Evolutionary conservation across 2,888 invertebrate species (phyloP).

Genomic region (Oligia fasciuncula): DNA sequence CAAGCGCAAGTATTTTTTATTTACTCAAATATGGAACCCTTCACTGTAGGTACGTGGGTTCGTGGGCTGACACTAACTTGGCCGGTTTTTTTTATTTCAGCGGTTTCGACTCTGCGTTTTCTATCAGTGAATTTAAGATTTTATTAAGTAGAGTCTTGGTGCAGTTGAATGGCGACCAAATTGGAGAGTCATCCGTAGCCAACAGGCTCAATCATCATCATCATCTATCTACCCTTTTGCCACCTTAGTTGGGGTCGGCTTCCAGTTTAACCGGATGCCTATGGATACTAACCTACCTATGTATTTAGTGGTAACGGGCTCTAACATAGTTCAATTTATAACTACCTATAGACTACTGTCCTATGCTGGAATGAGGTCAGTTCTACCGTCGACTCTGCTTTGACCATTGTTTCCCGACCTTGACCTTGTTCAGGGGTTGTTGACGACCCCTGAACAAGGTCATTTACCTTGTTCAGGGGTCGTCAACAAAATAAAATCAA

Average conservation of each 20-base stretch:
- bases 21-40: neutral
- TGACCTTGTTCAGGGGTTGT: neutral
- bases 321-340: slow-evolving; percentile 3
- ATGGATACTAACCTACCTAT: neutral
- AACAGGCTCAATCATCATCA: neutral
- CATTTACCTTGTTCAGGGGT: neutral
- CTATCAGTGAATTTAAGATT: neutral
- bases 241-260: neutral
- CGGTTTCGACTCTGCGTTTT: neutral
- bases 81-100: neutral
- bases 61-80: too few relatives aligned
- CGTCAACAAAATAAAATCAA: neutral
- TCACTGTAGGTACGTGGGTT: too few relatives aligned
- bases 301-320: neutral
- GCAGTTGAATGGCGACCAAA: neutral
- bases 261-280: neutral
- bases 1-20: neutral
- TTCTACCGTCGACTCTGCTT: neutral
- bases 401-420: neutral
- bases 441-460: too few relatives aligned
- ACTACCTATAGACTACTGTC: neutral
- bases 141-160: neutral
- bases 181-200: neutral
- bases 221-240: neutral
- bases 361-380: slow-evolving; percentile 2